Percentiles rank a stretch among this genome's conserved stretches.
phyloP scores from a whole-genome alignment of 2,888 invertebrate genomes.

The Aphidoletes aphidimyza region DNA sequence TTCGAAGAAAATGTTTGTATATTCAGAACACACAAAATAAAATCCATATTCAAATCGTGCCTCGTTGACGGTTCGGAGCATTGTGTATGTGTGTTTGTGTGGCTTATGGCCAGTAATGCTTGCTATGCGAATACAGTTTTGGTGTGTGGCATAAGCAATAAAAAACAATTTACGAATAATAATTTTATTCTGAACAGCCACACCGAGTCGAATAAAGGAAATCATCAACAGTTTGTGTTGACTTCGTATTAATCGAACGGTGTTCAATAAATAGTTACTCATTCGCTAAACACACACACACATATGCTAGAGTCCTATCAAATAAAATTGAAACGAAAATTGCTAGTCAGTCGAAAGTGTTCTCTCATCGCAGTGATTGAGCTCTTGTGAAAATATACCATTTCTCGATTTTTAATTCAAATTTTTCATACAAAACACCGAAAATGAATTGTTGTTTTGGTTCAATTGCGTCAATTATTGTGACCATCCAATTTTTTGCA shows the following conservation, averaged over 20 bases:
- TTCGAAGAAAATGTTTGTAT: neutral
- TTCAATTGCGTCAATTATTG: conserved; percentile 58
- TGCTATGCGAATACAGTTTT: neutral
- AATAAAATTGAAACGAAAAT: too few relatives aligned
- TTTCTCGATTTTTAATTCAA: neutral
- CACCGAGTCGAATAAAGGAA: neutral
- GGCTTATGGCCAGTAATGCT: conserved; percentile 21
- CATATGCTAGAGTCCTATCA: too few relatives aligned
- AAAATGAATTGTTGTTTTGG: conserved; percentile 49
- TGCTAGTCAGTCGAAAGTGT: too few relatives aligned
- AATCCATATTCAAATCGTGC: conserved; percentile 21
- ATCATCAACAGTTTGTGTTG: neutral
- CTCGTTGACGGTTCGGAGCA: neutral
- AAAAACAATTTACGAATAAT: conserved; percentile 1
- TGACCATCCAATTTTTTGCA: conserved; percentile 64
- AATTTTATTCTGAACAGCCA: neutral
- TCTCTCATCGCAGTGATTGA: neutral
- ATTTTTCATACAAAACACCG: neutral
- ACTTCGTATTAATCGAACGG: neutral
- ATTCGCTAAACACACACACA: too few relatives aligned
- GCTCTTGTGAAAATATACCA: neutral
- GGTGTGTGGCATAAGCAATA: neutral
- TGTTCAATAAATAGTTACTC: neutral
- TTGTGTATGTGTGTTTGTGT: neutral
- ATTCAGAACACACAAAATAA: neutral